phyloP scores from a whole-genome alignment of 2,113 vertebrate genomes.

The Eurypyga helias region DNA sequence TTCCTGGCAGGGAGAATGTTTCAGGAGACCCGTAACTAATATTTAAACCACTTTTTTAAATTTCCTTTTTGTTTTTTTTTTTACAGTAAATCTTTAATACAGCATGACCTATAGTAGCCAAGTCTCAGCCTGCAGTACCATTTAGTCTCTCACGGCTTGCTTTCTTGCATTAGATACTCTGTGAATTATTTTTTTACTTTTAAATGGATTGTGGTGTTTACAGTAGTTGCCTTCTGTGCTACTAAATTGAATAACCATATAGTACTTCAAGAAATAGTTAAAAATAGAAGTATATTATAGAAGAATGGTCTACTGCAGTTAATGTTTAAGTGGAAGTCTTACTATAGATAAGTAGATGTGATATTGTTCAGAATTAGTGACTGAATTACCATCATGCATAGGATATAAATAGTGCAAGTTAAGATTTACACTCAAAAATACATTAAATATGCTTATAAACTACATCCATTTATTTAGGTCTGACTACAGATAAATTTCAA shows the following conservation, averaged over 20 bases:
- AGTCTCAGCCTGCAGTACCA: not conserved
- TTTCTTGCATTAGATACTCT: not conserved
- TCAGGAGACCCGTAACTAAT: not conserved
- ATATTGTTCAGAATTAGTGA: not conserved
- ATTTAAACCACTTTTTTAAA: not conserved
- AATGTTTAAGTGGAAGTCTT: not conserved
- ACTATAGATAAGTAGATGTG: not conserved
- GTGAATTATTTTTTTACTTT: slow-evolving; percentile 39
- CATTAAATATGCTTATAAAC: not conserved
- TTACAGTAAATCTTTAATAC: not conserved
- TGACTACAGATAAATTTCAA: not conserved
- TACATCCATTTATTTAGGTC: not conserved
- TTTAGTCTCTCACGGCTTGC: not conserved
- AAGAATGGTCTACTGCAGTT: not conserved
- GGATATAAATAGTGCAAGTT: not conserved
- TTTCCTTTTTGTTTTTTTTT: not conserved
- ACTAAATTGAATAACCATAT: not conserved
- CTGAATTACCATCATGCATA: not conserved
- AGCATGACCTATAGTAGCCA: not conserved
- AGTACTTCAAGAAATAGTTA: slow-evolving; percentile 13
- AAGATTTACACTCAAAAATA: not conserved
- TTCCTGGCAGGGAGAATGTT: slow-evolving; percentile 25
- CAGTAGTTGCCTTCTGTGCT: slow-evolving; percentile 17
- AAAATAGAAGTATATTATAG: not conserved
- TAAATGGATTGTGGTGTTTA: slow-evolving; percentile 47